Conservation (phyloP, 2,113 vertebrate genomes). For the Alces alces region DNA sequence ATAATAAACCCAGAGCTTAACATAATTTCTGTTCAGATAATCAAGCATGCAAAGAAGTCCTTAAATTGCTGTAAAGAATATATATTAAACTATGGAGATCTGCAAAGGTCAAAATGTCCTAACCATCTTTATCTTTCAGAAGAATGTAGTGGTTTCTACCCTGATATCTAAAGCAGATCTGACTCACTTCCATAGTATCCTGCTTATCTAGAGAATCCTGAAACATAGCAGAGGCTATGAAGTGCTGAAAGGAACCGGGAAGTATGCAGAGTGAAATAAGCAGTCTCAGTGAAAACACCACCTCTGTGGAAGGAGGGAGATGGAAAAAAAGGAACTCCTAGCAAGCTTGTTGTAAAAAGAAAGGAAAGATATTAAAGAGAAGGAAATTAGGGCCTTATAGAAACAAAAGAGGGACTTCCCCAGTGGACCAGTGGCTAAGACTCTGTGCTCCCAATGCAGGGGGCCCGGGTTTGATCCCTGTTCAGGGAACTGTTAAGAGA, state of each 20-base stretch:
- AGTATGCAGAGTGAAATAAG: background rate
- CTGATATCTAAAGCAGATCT: background rate
- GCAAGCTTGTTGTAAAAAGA: background rate
- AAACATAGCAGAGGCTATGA: background rate
- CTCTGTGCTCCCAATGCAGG: background rate
- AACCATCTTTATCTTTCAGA: background rate
- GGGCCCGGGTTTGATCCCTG: accelerated
- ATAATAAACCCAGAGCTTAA: background rate
- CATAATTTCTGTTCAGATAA: background rate
- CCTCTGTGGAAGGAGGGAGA: background rate
- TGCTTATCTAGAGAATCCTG: background rate
- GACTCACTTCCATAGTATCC: background rate
- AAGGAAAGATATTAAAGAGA: background rate
- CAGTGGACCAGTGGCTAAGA: background rate
- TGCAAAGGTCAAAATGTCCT: background rate
- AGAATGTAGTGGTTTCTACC: background rate
- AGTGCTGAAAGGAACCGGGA: background rate
- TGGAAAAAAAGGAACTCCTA: background rate
- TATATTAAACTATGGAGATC: background rate
- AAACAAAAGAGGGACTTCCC: background rate
- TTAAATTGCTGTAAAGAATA: background rate
- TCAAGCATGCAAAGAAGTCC: background rate
- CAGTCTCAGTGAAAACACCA: background rate
- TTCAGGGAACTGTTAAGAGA: background rate
- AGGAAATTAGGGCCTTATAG: background rate